These are phyloP conservation scores for Mixornis gularis DNA, from an alignment of 2,113 vertebrate genomes.

Conservation along the genomic window DNA sequence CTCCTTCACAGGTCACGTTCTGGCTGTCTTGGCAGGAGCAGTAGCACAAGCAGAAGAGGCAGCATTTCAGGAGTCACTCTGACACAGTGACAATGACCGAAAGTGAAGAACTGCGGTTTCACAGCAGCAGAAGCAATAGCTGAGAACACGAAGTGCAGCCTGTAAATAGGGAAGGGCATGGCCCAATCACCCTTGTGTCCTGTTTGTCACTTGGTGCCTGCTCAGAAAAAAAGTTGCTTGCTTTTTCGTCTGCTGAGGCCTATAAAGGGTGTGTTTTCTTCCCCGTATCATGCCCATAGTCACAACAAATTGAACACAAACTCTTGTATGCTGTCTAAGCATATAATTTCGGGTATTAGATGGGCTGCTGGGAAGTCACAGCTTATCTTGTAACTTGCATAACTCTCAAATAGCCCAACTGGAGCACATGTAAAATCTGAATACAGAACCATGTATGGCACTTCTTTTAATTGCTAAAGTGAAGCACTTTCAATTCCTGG, in stretches of 20 bases:
- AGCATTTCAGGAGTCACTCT: not conserved
- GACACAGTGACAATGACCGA: not conserved
- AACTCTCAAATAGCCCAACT: not conserved
- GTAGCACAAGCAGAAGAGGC: not conserved
- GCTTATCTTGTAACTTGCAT: slow-evolving; percentile 8
- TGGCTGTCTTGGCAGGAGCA: not conserved
- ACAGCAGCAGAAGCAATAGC: not conserved
- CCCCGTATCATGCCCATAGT: not conserved
- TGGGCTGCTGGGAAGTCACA: slow-evolving; percentile 24
- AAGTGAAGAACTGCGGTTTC: not conserved
- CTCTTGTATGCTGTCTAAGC: not conserved
- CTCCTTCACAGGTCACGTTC: not conserved
- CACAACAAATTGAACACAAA: not conserved
- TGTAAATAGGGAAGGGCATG: not conserved
- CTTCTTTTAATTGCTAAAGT: slow-evolving; percentile 54
- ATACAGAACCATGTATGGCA: slow-evolving; percentile 21
- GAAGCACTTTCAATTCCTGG: slow-evolving; percentile 59
- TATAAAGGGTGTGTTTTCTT: not conserved
- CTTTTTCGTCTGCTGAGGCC: not conserved
- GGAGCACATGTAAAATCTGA: not conserved
- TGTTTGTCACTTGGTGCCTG: not conserved
- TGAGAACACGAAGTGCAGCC: not conserved
- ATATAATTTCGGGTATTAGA: slow-evolving; percentile 36
- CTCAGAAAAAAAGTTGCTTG: not conserved
- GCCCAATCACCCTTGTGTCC: rapidly evolving